Base-by-base conservation (phyloP, 1,140 invertebrate genomes). In the Drosophila ananassae region DNA sequence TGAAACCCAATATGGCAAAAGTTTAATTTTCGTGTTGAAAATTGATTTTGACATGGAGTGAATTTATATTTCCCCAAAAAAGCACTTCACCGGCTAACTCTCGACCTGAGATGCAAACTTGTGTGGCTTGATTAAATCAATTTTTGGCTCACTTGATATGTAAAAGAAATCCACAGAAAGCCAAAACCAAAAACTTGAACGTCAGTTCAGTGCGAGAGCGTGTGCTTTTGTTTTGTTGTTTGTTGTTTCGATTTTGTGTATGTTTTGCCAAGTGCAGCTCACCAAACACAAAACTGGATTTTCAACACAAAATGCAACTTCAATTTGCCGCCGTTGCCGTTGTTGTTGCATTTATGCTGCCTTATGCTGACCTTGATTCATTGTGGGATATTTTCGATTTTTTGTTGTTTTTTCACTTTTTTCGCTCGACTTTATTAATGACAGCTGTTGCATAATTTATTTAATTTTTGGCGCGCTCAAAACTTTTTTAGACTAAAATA, bases 401-500 rank as follows among this genome's bases (percentile, higher is more conserved):
- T 66, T 77, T 76, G 25, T 37, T 50, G 34, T 21, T 47, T 59
- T 69, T 64, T 71, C 47, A 30, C 30, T 56, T 77, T 77, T 89
- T 59, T 51, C 79, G 60, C 64, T 89, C 79, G 79, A 82, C 82
- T 82, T 87, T 89, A 87, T 87, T 87, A 87, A 83, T 87, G 83
- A 89, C 84, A 83, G 79, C 78, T 76, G 84, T 83, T 87, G 83
- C 83, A 87, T 89, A 87, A 87, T 87, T 87, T 87, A 89, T 83
- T 85, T 85, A 71, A 81, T 77, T 85, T 79, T 83, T 83, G 79
- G 78, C 67, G 47, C 52, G 73, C 59, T 80, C 57, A 62, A 41
- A 53, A 46, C 60, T 47, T 75, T 72, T 83, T 83, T 37, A 67
- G 56, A 75, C 71, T 24, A 57, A 83, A 82, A 83, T 79, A 83